phyloP scores from a whole-genome alignment of 2,797 vertebrate genomes.

The Euthynnus affinis region DNA sequence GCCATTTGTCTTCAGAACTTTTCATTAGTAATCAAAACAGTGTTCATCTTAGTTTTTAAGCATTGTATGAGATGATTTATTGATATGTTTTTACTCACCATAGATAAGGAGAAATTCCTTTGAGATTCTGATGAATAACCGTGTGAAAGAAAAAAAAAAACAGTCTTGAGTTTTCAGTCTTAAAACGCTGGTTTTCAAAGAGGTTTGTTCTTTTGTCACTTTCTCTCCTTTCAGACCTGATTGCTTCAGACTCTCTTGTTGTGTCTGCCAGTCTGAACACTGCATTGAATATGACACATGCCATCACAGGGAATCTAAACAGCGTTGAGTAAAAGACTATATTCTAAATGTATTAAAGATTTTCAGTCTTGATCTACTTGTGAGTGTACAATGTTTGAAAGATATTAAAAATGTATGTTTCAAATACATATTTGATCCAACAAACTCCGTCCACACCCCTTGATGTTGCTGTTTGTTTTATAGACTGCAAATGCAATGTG shows the following conservation, averaged over 20 bases:
- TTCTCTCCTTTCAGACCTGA: background rate
- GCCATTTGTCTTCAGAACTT: conserved; percentile 5
- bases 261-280: background rate
- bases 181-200: no score
- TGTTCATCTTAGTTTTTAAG: no score
- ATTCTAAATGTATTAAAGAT: no score
- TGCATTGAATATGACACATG: background rate
- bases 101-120: background rate
- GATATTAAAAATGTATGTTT: no score
- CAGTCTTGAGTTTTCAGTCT: no score
- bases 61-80: background rate
- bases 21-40: no score
- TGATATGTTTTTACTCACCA: background rate
- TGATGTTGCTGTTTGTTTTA: background rate
- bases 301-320: background rate
- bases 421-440: no score
- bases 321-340: background rate
- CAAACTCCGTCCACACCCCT: background rate
- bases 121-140: background rate
- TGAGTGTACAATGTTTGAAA: background rate
- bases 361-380: background rate
- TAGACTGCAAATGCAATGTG: background rate
- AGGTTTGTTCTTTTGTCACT: background rate
- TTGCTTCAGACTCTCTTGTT: background rate
- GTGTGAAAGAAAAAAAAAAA: background rate